Evolutionary conservation across 2,797 vertebrate species (phyloP).

Genomic region (Columba guinea): DNA sequence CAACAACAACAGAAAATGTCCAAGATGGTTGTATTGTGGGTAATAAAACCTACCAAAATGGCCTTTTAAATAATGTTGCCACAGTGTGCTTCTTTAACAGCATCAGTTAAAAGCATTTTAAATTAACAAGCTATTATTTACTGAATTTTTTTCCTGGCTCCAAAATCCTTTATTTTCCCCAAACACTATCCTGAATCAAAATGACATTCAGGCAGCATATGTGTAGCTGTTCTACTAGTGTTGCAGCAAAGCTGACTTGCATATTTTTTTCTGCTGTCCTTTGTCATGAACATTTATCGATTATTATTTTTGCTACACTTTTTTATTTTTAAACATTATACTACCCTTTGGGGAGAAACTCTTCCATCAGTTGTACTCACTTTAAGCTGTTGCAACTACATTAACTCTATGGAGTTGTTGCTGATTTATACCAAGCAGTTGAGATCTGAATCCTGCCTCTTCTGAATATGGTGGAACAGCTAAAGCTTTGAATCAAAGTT

Average conservation of each 20-base stretch:
- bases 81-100: conserved; percentile 43
- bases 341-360: not conserved
- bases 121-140: conserved; percentile 64
- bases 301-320: not conserved
- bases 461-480: not conserved
- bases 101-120: conserved; percentile 56
- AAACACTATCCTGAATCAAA: conserved; percentile 38
- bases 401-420: not conserved
- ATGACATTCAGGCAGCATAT: conserved; percentile 5
- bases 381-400: not conserved
- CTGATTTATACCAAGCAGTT: not conserved
- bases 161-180: conserved; percentile 51
- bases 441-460: not conserved
- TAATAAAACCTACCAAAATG: conserved; percentile 64
- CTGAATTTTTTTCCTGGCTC: conserved; percentile 55
- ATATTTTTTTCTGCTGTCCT: not conserved
- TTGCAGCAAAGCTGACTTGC: not conserved
- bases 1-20: conserved; percentile 63
- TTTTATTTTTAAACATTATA: not conserved
- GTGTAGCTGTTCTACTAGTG: not conserved
- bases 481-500: conserved; percentile 43
- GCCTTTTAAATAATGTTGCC: conserved; percentile 65
- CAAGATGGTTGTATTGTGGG: conserved; percentile 64
- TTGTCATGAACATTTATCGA: not conserved
- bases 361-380: not conserved